Base-by-base conservation (phyloP, 1,140 invertebrate genomes). In the Ephestia elutella region DNA sequence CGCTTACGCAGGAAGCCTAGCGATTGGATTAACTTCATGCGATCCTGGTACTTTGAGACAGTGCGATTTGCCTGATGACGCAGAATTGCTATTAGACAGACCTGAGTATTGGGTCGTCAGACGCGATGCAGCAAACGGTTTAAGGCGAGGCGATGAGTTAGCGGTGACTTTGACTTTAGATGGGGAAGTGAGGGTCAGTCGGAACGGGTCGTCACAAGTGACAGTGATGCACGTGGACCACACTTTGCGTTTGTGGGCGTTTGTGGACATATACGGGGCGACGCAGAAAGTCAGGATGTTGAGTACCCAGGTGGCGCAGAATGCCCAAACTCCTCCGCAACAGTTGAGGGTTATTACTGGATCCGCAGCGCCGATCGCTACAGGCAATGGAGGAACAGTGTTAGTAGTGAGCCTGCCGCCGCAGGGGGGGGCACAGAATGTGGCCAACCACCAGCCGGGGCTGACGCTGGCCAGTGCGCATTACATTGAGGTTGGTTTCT, bases 81-180 rank as follows among this genome's bases (percentile, higher is more conserved):
- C 96, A 0, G 97, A 99, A 72, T 91, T 95, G 20, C 89, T 99
- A 0, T 82, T 99, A 2, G 98, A 99, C 81, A 90, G 98, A n/a
- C 95, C 94, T 0, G 97, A 99, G 75, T 99, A 99, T 81, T 99
- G 97, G 97, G 96, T 99, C 0, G 96, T 99, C 0, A 95, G 95
- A 67, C 95, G 98, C 71, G 96, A 99, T 78, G 96, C 98, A 1
- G 96, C 95, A 0, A 93, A 94, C 25, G 93, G 91, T 35, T 92
- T 97, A 0, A 91, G 95, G 62, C 91, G 94, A 20, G 96, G 96
- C 0, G 97, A 99, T 82, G 96, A 98, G 82, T 92, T 99, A 5
- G 93, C 94, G n/a, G 96, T 98, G 75, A 95, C 92, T 61, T 90
- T 99, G 10, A 95, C 95, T 0, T 88, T 92, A 59, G 93, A 92